These are phyloP conservation scores for Uria aalge DNA, from an alignment of 2,113 vertebrate species.

Conservation along the genomic window DNA sequence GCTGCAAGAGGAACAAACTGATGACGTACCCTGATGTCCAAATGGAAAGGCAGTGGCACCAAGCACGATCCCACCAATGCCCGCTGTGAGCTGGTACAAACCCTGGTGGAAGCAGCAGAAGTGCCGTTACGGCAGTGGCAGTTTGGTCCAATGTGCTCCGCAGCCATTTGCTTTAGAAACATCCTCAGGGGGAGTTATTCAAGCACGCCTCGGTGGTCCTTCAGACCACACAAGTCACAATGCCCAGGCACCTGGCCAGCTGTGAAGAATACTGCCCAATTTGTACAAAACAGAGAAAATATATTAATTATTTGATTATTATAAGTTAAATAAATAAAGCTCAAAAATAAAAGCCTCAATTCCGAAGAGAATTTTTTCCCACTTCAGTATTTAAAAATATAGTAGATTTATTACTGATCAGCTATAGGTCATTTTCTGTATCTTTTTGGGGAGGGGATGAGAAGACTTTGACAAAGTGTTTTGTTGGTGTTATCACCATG, in stretches of 20 bases:
- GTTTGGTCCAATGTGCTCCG: neutral
- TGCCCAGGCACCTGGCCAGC: neutral
- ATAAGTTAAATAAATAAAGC: slow-evolving; percentile 80
- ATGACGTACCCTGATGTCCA: neutral
- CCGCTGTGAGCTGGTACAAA: neutral
- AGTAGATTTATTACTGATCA: slow-evolving; percentile 50
- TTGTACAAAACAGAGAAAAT: slow-evolving; percentile 43
- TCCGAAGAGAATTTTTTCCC: slow-evolving; percentile 40
- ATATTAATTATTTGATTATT: slow-evolving; percentile 71
- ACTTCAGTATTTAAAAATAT: slow-evolving; percentile 67
- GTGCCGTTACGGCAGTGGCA: neutral
- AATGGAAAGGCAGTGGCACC: neutral
- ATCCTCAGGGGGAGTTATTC: neutral
- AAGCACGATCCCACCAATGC: rapidly evolving
- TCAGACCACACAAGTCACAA: neutral
- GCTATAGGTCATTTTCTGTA: slow-evolving; percentile 15
- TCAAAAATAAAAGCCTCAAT: slow-evolving; percentile 66
- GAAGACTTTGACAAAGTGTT: slow-evolving; percentile 18
- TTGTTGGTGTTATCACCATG: neutral
- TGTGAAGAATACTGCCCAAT: slow-evolving; percentile 29
- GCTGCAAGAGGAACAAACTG: neutral
- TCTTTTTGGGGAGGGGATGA: neutral
- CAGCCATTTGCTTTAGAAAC: neutral
- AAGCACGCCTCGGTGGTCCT: neutral
- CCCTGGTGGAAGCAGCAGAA: neutral